phyloP scores from a whole-genome alignment of 1,140 invertebrate genomes.

The Hylaeus volcanicus region DNA sequence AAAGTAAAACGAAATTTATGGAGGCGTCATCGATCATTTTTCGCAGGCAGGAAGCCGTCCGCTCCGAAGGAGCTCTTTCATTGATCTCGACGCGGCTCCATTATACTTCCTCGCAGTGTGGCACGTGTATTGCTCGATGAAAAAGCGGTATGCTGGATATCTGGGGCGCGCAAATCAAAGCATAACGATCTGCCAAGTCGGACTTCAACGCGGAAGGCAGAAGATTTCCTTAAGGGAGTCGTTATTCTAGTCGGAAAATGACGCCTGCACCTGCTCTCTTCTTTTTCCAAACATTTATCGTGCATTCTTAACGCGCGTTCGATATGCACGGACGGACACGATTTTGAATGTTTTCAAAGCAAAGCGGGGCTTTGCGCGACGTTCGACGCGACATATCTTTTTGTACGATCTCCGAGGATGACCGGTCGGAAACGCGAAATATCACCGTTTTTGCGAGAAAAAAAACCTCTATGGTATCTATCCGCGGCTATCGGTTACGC shows the following conservation, averaged over 20 bases:
- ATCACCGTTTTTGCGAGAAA: too few species aligned
- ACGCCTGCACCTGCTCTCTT: too few species aligned
- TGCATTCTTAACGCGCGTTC: background rate
- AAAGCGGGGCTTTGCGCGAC: background rate
- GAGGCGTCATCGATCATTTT: background rate
- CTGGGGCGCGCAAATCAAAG: slow-evolving; percentile 43
- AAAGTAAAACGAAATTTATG: background rate
- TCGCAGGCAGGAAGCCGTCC: too few species aligned
- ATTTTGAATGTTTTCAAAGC: background rate
- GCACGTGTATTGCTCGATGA: slow-evolving; percentile 23
- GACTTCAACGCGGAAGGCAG: slow-evolving; percentile 18
- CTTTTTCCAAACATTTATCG: background rate
- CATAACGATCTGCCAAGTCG: slow-evolving; percentile 31
- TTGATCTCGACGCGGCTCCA: background rate
- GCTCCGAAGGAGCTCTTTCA: background rate
- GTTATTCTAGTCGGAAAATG: slow-evolving; percentile 3
- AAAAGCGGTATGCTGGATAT: slow-evolving; percentile 23
- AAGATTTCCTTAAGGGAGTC: slow-evolving; percentile 32
- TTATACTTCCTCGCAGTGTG: background rate
- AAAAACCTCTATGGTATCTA: too few species aligned
- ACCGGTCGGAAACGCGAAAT: too few species aligned
- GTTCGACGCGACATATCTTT: too few species aligned
- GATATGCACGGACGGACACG: background rate
- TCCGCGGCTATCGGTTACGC: too few species aligned
- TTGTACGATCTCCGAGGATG: too few species aligned